A percentile compares a stretch with the other conserved stretches of the same genome.
Evolutionary conservation across 1,140 invertebrate species (phyloP).

Genomic region (Drosophila neocordata): DNA sequence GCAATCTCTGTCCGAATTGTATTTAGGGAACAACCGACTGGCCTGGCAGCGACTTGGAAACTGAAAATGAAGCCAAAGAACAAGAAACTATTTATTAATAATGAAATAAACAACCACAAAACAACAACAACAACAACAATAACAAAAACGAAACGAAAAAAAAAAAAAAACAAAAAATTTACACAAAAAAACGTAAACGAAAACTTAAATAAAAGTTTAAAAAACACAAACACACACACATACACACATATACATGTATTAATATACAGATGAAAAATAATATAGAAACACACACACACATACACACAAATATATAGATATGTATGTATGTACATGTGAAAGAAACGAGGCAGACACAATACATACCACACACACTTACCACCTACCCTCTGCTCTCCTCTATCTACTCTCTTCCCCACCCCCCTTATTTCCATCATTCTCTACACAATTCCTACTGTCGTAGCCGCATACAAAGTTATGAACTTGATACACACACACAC

Average conservation of each 20-base stretch:
- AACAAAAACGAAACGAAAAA: constrained; percentile 17
- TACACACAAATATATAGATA: constrained; percentile 10
- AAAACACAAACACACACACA: constrained; percentile 48
- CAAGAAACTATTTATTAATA: constrained; percentile 81
- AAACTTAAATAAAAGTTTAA: constrained; percentile 60
- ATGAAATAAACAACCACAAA: constrained; percentile 59
- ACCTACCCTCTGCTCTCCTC: not conserved
- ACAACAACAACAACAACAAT: not conserved
- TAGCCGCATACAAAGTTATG: constrained; percentile 67
- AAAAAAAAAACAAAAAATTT: constrained; percentile 24
- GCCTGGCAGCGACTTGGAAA: constrained; percentile 55
- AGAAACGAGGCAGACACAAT: constrained; percentile 9
- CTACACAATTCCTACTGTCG: constrained; percentile 75
- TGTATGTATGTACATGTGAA: constrained; percentile 6
- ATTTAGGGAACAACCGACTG: constrained; percentile 24
- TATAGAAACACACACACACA: constrained; percentile 43
- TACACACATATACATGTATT: too few species aligned
- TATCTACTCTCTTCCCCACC: not conserved
- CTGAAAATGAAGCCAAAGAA: constrained; percentile 77
- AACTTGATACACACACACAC: constrained; percentile 66
- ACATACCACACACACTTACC: constrained; percentile 10
- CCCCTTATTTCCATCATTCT: constrained; percentile 31
- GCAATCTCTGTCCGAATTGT: constrained; percentile 12
- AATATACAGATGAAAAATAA: constrained; percentile 37
- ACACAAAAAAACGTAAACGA: constrained; percentile 40